A percentile compares a stretch with the other conserved stretches of the same genome.
phyloP scores from a whole-genome alignment of 1,140 invertebrate genomes.

The Listronotus oregonensis region DNA sequence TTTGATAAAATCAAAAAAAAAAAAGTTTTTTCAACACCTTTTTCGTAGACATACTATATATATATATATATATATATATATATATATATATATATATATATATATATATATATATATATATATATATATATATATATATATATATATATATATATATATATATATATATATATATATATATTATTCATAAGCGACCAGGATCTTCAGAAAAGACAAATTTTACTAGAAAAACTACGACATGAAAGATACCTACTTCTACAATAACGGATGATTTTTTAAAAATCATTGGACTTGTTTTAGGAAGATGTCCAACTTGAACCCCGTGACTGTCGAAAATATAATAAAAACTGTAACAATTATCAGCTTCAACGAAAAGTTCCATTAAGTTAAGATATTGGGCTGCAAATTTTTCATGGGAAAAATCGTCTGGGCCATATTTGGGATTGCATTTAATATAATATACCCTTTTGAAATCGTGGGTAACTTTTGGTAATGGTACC shows the following conservation, averaged over 20 bases:
- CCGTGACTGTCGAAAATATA: slow-evolving; percentile 21
- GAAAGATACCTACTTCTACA: slow-evolving; percentile 19
- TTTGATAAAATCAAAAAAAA: too few relatives aligned
- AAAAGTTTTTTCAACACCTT: too few relatives aligned
- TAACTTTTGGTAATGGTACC: slow-evolving; percentile 22
- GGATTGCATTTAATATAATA: slow-evolving; percentile 5
- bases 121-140: too few relatives aligned
- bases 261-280: slow-evolving; percentile 4
- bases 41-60: too few relatives aligned
- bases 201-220: too few relatives aligned
- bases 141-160: too few relatives aligned
- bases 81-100: too few relatives aligned
- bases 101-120: too few relatives aligned
- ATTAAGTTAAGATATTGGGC: slow-evolving; percentile 30
- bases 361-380: slow-evolving; percentile 16
- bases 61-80: too few relatives aligned
- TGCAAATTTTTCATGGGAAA: slow-evolving; percentile 7
- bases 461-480: slow-evolving; percentile 10
- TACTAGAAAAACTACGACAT: too few relatives aligned
- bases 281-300: slow-evolving; percentile 45
- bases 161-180: too few relatives aligned
- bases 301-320: slow-evolving; percentile 13
- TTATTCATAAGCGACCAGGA: too few relatives aligned
- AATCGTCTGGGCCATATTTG: slow-evolving; percentile 53
- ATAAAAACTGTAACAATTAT: slow-evolving; percentile 16